phyloP scores from a whole-genome alignment of 1,140 invertebrate species.

The Thaumetopoea pityocampa region DNA sequence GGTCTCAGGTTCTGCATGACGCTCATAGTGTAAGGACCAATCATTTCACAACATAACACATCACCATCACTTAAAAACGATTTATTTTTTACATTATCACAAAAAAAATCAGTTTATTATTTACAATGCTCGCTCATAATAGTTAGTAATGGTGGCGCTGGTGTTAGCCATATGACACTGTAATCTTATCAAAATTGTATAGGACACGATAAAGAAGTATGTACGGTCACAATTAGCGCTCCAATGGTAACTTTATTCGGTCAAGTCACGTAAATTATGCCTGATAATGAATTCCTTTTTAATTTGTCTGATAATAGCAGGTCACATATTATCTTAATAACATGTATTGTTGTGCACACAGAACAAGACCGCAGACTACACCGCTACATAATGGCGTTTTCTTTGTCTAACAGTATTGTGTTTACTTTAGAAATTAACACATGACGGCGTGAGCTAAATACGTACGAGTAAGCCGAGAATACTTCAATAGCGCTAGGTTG shows the following conservation, averaged over 20 bases:
- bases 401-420: no score
- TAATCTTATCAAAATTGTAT: slow-evolving; percentile 65
- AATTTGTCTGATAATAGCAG: slow-evolving; percentile 50
- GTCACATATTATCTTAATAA: slow-evolving; percentile 10
- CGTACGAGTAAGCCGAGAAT: no score
- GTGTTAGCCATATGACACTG: slow-evolving; percentile 52
- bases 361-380: not conserved
- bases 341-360: slow-evolving; percentile 12
- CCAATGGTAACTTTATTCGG: slow-evolving; percentile 50
- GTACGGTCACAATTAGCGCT: slow-evolving; percentile 60
- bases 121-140: slow-evolving; percentile 26
- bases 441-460: no score
- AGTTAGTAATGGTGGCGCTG: slow-evolving; percentile 38
- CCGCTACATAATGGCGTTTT: not conserved
- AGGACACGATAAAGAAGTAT: slow-evolving; percentile 56
- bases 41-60: slow-evolving; percentile 41
- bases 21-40: slow-evolving; percentile 39
- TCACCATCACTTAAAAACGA: slow-evolving; percentile 45
- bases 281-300: slow-evolving; percentile 28
- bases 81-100: slow-evolving; percentile 19
- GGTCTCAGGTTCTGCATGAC: slow-evolving; percentile 52
- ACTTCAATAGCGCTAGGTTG: no score
- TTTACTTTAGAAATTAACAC: no score
- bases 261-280: slow-evolving; percentile 36
- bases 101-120: slow-evolving; percentile 23